phyloP scores from a whole-genome alignment of 2,113 vertebrate genomes.

The Oxygymnocypris stewartii region DNA sequence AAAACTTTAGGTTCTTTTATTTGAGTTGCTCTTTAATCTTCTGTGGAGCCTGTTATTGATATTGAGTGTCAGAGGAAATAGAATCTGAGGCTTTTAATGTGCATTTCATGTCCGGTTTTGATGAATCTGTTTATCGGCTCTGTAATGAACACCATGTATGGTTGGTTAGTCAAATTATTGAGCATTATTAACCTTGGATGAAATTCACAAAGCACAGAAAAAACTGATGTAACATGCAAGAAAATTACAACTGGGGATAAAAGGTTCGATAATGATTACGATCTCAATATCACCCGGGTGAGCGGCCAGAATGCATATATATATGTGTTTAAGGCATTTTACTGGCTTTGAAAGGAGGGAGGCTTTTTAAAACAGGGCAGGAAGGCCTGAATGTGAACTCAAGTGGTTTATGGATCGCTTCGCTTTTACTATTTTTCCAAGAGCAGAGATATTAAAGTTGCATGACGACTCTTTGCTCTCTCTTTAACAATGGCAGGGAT shows the following conservation, averaged over 20 bases:
- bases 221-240: slow-evolving; percentile 84
- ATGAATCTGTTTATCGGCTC: slow-evolving; percentile 92
- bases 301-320: slow-evolving; percentile 70
- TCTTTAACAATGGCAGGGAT: slow-evolving; percentile 63
- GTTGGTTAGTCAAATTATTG: slow-evolving; percentile 94
- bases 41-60: slow-evolving; percentile 40
- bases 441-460: slow-evolving; percentile 68
- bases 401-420: slow-evolving; percentile 72
- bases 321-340: slow-evolving; percentile 61
- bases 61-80: slow-evolving; percentile 50
- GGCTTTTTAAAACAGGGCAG: slow-evolving; percentile 56
- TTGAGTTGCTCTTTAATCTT: background rate
- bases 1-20: background rate
- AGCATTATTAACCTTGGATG: slow-evolving; percentile 93
- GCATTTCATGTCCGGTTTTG: slow-evolving; percentile 81
- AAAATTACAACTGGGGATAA: slow-evolving; percentile 81
- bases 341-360: slow-evolving; percentile 65
- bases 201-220: slow-evolving; percentile 80
- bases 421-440: slow-evolving; percentile 68
- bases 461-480: slow-evolving; percentile 46
- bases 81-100: slow-evolving; percentile 71
- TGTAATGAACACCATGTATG: slow-evolving; percentile 86
- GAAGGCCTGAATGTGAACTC: slow-evolving; percentile 64
- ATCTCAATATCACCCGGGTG: slow-evolving; percentile 71
- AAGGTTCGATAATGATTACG: slow-evolving; percentile 87